These are phyloP conservation scores for Bombus pascuorum DNA, from an alignment of 1,140 invertebrate genomes.

Conservation along the genomic window DNA sequence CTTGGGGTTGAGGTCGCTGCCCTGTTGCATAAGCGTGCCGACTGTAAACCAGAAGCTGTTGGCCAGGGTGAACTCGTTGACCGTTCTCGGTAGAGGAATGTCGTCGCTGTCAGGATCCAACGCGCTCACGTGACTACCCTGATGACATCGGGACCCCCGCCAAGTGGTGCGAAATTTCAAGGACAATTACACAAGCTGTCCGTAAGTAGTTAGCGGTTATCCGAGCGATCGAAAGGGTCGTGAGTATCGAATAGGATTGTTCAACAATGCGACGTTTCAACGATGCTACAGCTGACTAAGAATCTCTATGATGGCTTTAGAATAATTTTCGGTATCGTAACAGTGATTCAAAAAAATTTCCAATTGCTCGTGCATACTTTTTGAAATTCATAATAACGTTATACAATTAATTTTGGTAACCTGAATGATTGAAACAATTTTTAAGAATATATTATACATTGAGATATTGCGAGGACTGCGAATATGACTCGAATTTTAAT, in stretches of 20 bases:
- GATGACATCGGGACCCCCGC: conserved; percentile 76
- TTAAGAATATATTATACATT: too few species aligned
- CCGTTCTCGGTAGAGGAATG: conserved; percentile 81
- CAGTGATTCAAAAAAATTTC: too few species aligned
- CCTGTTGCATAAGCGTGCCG: conserved; percentile 97
- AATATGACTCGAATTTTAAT: too few species aligned
- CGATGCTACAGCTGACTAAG: too few species aligned
- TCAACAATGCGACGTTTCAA: background rate
- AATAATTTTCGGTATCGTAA: too few species aligned
- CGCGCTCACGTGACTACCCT: conserved; percentile 79
- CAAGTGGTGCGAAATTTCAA: conserved; percentile 80
- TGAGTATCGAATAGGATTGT: background rate
- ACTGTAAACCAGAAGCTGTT: conserved; percentile 97
- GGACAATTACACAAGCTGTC: conserved; percentile 73
- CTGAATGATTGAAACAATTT: too few species aligned
- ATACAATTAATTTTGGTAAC: too few species aligned
- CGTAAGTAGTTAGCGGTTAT: background rate
- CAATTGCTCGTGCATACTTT: too few species aligned
- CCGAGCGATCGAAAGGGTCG: background rate
- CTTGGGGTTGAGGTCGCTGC: conserved; percentile 94
- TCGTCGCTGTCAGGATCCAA: conserved; percentile 79
- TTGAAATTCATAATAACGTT: too few species aligned
- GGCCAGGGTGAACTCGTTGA: conserved; percentile 91
- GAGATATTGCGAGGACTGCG: too few species aligned
- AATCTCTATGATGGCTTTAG: too few species aligned